Base-by-base conservation (phyloP, 2,888 invertebrate species). In the Caenorhabditis sulstoni region DNA sequence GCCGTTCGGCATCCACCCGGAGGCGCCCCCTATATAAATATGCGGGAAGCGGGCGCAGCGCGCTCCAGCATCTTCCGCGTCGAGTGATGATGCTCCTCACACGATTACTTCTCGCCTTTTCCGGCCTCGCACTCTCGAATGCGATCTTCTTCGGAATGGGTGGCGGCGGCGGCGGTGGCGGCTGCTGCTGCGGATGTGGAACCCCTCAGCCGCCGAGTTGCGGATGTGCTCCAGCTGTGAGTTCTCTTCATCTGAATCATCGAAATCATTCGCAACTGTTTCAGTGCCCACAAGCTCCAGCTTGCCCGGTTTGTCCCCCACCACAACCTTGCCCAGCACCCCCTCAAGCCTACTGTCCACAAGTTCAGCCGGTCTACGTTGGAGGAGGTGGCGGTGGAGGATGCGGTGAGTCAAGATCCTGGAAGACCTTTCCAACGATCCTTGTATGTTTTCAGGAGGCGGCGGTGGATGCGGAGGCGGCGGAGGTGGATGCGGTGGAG, bases 121-220 rank as follows among this genome's bases (percentile, higher is more conserved):
- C 53, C 9, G 37, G 44, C 5, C 29, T 73, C 22, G 50, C 71
- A 44, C 45, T 62, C 11, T 47, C 49, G 22, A 55, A 67, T 11
- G 52, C 71, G 3, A 53, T 78, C 20, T 78, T 78, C 67, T 78
- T 79, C 50, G 55, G 77, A 39, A 79, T 81, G 70, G 68, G 79
- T 16, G 79, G 81, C 8, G 81, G 84, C 12, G 77, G 81, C 23
- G 76, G 79, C 16, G 73, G 79, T 11, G 79, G 81, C 14, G 79
- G 81, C n/a, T 81, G 85, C 55, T 83, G 84, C 55, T 81, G 85
- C 59, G 83, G 85, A 41, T 83, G 85, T 55, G 81, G 81, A 14
- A 81, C 80, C 61, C 84, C 82, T 3, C 82, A 81, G 64, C 82
- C 84, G 12, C 58, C 82, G 39, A 77, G 74, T 64, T 83, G 84